phyloP scores from a whole-genome alignment of 2,113 vertebrate genomes.

The Crotophaga sulcirostris region DNA sequence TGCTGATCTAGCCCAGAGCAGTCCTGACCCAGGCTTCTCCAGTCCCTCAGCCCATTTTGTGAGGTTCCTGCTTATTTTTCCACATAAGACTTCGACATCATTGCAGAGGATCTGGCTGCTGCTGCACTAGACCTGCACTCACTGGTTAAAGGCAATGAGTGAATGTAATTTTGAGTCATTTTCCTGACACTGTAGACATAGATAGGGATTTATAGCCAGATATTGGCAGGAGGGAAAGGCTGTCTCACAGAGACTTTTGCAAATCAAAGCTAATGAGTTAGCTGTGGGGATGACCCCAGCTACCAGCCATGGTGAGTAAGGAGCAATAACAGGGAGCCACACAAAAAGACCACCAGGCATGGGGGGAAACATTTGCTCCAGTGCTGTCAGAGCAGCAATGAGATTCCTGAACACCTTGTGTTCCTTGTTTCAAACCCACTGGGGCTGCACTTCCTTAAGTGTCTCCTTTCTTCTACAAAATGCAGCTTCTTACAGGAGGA shows the following conservation, averaged over 20 bases:
- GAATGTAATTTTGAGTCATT: neutral
- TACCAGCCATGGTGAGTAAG: neutral
- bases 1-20: neutral
- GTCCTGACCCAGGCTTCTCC: neutral
- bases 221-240: neutral
- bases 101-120: neutral
- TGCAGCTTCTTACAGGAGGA: neutral
- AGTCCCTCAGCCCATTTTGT: too few species aligned
- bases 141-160: fast-evolving
- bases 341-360: neutral
- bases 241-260: neutral
- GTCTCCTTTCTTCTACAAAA: neutral
- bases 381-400: fast-evolving
- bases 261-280: neutral
- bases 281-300: fast-evolving
- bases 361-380: fast-evolving
- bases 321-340: neutral
- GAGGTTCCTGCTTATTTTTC: neutral
- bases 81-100: neutral
- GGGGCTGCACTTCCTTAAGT: neutral
- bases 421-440: neutral
- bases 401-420: neutral
- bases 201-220: neutral
- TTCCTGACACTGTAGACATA: too few species aligned
- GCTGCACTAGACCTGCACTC: neutral